Conservation (phyloP, 1,140 invertebrate genomes). For the Camponotus floridanus region DNA sequence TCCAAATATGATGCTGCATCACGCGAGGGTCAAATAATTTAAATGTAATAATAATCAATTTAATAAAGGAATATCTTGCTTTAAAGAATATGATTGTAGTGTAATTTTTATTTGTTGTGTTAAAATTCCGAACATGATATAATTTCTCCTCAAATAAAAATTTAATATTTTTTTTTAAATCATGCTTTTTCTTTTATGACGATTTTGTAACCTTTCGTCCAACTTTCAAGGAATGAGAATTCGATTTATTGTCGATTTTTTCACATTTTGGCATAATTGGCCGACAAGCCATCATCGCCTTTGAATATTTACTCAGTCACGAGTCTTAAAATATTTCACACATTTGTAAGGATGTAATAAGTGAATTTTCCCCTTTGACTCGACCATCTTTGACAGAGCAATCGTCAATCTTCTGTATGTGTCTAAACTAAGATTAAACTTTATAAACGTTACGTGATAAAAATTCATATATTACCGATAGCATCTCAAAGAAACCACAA, state of each 20-base stretch:
- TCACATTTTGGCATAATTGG: slow-evolving; percentile 61
- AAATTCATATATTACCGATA: neutral
- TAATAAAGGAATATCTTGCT: neutral
- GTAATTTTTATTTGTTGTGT: neutral
- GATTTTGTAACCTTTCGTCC: neutral
- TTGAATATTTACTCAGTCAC: neutral
- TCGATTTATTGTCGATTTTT: slow-evolving; percentile 71
- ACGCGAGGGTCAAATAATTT: slow-evolving; percentile 6
- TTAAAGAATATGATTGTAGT: neutral
- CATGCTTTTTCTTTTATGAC: neutral
- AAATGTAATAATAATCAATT: neutral
- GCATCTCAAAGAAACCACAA: neutral
- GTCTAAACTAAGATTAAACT: slow-evolving; percentile 16
- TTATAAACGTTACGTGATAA: neutral
- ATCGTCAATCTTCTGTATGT: neutral
- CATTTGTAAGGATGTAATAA: slow-evolving; percentile 13
- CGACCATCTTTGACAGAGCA: neutral
- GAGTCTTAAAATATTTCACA: slow-evolving; percentile 24
- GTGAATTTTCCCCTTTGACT: slow-evolving; percentile 7
- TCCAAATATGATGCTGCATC: slow-evolving; percentile 5
- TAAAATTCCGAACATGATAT: neutral
- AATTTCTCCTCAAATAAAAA: neutral
- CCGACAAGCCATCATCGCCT: slow-evolving; percentile 54
- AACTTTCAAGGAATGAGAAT: slow-evolving; percentile 30
- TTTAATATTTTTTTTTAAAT: slow-evolving; percentile 7